phyloP scores from a whole-genome alignment of 2,113 vertebrate genomes.

The Tympanuchus pallidicinctus region DNA sequence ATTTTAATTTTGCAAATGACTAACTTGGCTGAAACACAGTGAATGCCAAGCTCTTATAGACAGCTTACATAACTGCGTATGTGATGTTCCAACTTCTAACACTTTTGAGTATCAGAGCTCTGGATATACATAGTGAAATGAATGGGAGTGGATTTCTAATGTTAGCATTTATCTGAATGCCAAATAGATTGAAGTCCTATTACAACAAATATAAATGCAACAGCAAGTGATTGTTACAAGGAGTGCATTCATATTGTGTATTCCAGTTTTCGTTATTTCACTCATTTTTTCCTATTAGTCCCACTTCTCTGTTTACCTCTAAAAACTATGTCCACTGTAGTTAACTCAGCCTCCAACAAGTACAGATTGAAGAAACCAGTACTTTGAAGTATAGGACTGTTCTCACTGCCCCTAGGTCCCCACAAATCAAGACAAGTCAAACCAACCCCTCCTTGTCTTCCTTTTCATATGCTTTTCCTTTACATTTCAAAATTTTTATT shows the following conservation, averaged over 20 bases:
- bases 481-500: neutral
- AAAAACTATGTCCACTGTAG: neutral
- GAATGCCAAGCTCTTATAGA: constrained; percentile 10
- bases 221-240: neutral
- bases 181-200: neutral
- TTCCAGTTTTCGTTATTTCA: neutral
- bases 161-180: neutral
- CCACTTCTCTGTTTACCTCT: neutral
- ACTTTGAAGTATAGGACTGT: neutral
- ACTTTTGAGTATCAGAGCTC: neutral
- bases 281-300: neutral
- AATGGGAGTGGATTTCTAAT: neutral
- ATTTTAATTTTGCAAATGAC: constrained; percentile 29
- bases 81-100: neutral
- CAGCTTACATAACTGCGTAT: constrained; percentile 33
- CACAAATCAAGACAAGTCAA: neutral
- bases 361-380: neutral
- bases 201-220: neutral
- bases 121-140: neutral
- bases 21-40: neutral
- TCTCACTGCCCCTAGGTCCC: neutral
- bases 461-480: neutral
- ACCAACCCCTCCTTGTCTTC: neutral
- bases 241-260: neutral
- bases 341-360: neutral